A percentile compares a stretch with the other conserved stretches of the same genome.
These are phyloP conservation scores for Rhagologus leucostigma DNA, from an alignment of 2,113 vertebrate species.

Conservation along the genomic window DNA sequence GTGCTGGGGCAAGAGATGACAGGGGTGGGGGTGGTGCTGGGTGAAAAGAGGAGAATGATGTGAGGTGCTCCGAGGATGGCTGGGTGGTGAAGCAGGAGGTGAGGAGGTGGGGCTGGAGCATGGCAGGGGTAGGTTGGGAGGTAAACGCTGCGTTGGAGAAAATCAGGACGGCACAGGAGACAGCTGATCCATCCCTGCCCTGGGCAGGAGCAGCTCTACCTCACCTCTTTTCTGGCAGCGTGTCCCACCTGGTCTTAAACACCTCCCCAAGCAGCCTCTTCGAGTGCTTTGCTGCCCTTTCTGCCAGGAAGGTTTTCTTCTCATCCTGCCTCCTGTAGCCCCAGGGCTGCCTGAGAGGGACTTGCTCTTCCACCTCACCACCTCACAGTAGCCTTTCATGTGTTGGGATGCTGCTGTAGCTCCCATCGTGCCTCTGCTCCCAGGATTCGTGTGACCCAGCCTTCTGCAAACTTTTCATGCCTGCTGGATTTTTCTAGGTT, in stretches of 20 bases:
- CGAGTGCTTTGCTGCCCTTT: neutral
- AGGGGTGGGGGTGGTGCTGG: neutral
- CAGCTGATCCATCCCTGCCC: neutral
- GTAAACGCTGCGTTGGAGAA: neutral
- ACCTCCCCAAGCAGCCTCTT: neutral
- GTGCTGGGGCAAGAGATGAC: neutral
- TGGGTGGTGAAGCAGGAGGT: neutral
- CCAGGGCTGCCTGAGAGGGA: neutral
- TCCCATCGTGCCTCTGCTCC: neutral
- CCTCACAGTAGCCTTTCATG: neutral
- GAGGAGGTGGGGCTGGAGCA: neutral
- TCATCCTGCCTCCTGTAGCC: neutral
- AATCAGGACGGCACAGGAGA: neutral
- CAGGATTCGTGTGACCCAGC: rapidly evolving
- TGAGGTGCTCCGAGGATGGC: neutral
- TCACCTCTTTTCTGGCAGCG: neutral
- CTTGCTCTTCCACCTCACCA: neutral
- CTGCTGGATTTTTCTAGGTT: neutral
- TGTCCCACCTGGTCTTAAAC: neutral
- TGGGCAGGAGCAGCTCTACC: neutral
- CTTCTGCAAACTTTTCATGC: neutral
- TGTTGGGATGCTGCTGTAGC: neutral
- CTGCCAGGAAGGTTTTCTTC: neutral
- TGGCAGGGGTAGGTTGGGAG: rapidly evolving
- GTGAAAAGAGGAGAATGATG: neutral